Base-by-base conservation (phyloP, 2,888 invertebrate genomes). In the Hirtodrosophila cameraria region DNA sequence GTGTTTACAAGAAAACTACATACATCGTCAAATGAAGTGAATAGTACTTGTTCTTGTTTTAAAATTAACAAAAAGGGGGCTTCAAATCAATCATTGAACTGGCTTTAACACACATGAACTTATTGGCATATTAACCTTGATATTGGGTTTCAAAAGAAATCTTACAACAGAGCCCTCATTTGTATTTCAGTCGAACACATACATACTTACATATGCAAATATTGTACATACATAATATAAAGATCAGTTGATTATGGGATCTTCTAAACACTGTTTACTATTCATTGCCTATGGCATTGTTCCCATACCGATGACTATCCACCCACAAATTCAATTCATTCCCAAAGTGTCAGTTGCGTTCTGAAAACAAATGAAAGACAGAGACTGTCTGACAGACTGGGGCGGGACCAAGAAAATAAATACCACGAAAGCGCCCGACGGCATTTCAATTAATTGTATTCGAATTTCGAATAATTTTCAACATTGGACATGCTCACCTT, bases 381-480 rank as follows among this genome's bases (percentile, higher is more conserved):
- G 42, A 53, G 42, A 23, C 38, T 8, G 6, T 7, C 15, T 6
- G 13, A 31, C 27, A 12, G 8, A 12, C 8, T 6, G 18, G 8
- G 9, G 4, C 25, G 28, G 7, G 23, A 25, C 9, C 43, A 27
- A 13, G 36, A n/a, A 59, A 25, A 59, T 39, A 50, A 78, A 63
- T 50, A 55, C 25, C 48, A 62, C 55, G 71, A 70, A 59, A 70
- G 76, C 65, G 60, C 41, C 46, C 45, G 54, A 16, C 41, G 64
- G 80, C 80, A 77, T 83, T 62, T 72, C 58, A 72, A 80, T 79
- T 66, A 64, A 64, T 69, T 45, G 49, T 48, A 25, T 61, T 53
- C 23, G 43, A 27, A 16, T 43, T 42, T 20, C 23, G 16, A 9
- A 45, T 59, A 46, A 41, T 48, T 49, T 62, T 53, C 11, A 48